These are phyloP conservation scores for Agonopterix heracliana DNA, from an alignment of 2,888 invertebrate species.

Conservation along the genomic window DNA sequence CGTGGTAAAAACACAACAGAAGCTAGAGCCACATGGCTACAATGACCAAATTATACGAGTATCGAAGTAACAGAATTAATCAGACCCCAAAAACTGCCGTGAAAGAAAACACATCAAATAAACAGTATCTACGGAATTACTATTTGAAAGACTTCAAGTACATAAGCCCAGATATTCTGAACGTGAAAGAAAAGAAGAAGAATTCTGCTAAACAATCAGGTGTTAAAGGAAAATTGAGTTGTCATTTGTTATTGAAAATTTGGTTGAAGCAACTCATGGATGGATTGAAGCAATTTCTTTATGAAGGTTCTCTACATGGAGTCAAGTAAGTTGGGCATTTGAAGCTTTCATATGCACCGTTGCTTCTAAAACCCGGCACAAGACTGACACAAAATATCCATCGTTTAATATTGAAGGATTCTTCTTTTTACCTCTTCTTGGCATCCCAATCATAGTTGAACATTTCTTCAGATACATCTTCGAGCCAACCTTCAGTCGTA, in stretches of 20 bases:
- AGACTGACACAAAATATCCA: no score
- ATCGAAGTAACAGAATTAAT: conserved; percentile 3
- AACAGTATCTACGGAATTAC: conserved; percentile 44
- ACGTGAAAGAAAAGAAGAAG: conserved; percentile 17
- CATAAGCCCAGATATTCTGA: conserved; percentile 41
- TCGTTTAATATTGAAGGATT: no score
- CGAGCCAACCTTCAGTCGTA: conserved; percentile 55
- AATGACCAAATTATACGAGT: not conserved
- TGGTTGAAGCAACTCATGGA: conserved; percentile 50
- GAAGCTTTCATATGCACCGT: no score
- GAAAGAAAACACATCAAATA: conserved; percentile 21
- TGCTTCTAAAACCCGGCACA: no score
- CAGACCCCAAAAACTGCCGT: conserved; percentile 3
- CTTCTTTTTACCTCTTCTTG: no score
- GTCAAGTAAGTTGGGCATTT: conserved; percentile 52
- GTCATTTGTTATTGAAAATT: conserved; percentile 31
- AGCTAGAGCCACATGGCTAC: no score
- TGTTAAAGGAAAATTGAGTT: conserved; percentile 9
- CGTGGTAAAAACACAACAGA: no score
- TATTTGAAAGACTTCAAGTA: conserved; percentile 61
- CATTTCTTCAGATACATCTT: conserved; percentile 51
- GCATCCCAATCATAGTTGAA: no score
- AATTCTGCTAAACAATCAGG: not conserved
- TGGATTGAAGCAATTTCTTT: conserved; percentile 61
- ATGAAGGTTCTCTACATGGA: conserved; percentile 63